Conservation (phyloP, 2,113 vertebrate genomes). For the Silurus glanis region DNA sequence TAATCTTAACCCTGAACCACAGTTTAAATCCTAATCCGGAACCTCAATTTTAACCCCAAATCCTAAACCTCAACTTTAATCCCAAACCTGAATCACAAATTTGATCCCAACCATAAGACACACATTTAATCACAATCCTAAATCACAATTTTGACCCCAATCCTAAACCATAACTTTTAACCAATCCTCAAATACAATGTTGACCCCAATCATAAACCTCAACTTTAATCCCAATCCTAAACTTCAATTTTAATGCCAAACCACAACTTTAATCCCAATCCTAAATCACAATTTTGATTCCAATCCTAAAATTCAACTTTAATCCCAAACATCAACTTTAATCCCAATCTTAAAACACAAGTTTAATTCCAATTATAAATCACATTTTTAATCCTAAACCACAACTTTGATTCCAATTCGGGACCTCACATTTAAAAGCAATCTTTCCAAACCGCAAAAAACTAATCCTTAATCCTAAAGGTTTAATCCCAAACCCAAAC, state of each 20-base stretch:
- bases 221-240: background rate
- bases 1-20: no score
- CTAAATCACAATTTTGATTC: background rate
- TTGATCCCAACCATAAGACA: no score
- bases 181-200: no score
- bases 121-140: no score
- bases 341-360: background rate
- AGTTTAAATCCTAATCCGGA: no score
- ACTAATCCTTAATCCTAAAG: background rate
- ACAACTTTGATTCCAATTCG: no score
- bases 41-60: no score
- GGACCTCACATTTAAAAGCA: no score
- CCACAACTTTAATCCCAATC: background rate
- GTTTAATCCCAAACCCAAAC: background rate
- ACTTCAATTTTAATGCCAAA: background rate
- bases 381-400: background rate
- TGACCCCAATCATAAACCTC: background rate
- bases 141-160: background rate
- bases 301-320: background rate
- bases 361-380: background rate
- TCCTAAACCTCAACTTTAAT: no score
- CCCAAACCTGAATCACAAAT: no score
- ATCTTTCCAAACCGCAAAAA: no score
- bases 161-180: background rate
- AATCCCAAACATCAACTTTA: background rate